Conservation (phyloP, 2,797 vertebrate genomes). For the Diglossa cyanea region DNA sequence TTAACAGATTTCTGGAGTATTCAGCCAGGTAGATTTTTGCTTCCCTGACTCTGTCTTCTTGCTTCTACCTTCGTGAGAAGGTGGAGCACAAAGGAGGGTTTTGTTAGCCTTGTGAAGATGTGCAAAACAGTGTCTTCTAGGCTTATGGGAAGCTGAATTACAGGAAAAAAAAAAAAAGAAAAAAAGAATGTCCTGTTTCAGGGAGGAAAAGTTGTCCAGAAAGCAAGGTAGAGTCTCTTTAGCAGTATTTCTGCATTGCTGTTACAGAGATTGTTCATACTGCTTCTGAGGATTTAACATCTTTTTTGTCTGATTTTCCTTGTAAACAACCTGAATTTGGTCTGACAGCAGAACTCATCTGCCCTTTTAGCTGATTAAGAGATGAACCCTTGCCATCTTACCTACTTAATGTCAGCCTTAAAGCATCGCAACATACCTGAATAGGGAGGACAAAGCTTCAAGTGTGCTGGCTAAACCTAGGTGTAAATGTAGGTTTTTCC, state of each 20-base stretch:
- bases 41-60: not conserved
- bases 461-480: not conserved
- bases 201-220: not conserved
- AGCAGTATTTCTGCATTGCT: not conserved
- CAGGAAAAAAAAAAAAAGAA: not conserved
- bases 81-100: accelerated
- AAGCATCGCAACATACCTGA: not conserved
- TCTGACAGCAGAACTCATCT: not conserved
- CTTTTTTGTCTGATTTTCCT: not conserved
- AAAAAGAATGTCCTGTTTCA: not conserved
- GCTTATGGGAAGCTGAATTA: not conserved
- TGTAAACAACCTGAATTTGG: not conserved
- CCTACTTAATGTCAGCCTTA: not conserved
- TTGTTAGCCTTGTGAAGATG: not conserved
- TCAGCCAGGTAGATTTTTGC: not conserved
- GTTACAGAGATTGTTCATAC: not conserved
- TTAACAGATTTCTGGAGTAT: not conserved
- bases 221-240: not conserved
- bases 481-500: accelerated
- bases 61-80: not conserved
- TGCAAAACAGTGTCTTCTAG: accelerated
- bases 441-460: not conserved
- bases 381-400: not conserved
- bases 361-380: not conserved
- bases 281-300: not conserved